phyloP scores from a whole-genome alignment of 2,888 invertebrate genomes.

The Apamea sordens region DNA sequence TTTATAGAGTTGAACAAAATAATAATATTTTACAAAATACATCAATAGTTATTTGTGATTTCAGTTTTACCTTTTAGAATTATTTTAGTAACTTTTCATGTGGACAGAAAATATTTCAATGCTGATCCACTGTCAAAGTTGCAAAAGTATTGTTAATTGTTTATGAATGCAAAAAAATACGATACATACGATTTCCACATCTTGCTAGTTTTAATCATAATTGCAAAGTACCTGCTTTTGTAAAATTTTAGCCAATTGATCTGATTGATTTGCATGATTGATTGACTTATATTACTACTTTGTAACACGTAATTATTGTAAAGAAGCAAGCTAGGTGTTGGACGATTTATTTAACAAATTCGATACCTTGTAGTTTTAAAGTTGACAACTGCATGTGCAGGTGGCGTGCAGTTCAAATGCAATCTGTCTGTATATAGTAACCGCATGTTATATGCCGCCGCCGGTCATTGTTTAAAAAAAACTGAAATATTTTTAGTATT shows the following conservation, averaged over 20 bases:
- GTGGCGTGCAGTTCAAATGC: neutral
- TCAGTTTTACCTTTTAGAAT: constrained; percentile 33
- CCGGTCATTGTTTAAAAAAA: neutral
- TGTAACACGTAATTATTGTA: constrained; percentile 1
- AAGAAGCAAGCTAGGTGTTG: neutral
- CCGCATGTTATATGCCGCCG: no score
- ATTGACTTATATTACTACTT: neutral
- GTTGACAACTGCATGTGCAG: neutral
- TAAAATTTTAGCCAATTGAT: neutral
- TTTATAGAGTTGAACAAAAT: constrained; percentile 26
- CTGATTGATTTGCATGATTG: constrained; percentile 11
- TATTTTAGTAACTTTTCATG: constrained; percentile 8
- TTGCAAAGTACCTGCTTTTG: constrained; percentile 22
- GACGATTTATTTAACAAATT: neutral
- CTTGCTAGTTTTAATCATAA: neutral
- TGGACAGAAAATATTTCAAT: constrained; percentile 10
- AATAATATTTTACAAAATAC: constrained; percentile 33
- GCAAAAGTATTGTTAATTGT: constrained; percentile 4
- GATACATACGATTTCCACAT: neutral
- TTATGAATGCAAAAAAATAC: neutral
- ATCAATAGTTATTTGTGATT: constrained; percentile 22
- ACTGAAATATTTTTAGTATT: neutral
- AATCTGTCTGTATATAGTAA: neutral
- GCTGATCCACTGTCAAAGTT: neutral
- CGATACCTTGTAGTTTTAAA: neutral